Conservation (phyloP, 2,888 invertebrate genomes). For the Drosophila suboccidentalis region DNA sequence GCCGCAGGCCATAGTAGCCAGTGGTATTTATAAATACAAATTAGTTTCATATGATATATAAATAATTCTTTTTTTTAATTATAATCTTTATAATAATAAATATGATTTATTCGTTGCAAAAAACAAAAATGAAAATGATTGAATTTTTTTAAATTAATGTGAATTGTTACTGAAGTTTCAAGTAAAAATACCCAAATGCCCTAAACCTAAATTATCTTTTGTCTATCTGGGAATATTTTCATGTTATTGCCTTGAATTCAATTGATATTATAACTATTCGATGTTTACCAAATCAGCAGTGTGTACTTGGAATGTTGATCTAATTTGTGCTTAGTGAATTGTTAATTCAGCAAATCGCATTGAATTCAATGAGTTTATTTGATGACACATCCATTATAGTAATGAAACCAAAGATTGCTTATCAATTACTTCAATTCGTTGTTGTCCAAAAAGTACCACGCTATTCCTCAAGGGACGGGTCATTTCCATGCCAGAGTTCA, state of each 20-base stretch:
- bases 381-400: conserved; percentile 43
- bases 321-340: background rate
- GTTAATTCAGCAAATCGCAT: conserved; percentile 4
- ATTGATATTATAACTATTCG: background rate
- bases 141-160: background rate
- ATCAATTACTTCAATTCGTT: conserved; percentile 30
- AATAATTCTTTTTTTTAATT: conserved; percentile 1
- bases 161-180: background rate
- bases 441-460: conserved; percentile 13
- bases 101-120: conserved; percentile 23
- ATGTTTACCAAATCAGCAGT: background rate
- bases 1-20: conserved; percentile 17
- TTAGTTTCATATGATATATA: conserved; percentile 12
- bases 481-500: conserved; percentile 12
- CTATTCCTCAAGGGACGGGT: conserved; percentile 14
- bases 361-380: conserved; percentile 6
- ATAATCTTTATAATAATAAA: conserved; percentile 11
- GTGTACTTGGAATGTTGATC: background rate
- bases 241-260: background rate
- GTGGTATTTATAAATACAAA: conserved; percentile 22
- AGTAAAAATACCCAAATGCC: background rate
- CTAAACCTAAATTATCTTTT: background rate
- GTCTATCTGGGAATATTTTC: background rate
- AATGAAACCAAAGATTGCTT: conserved; percentile 52
- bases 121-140: background rate